phyloP scores from a whole-genome alignment of 2,888 invertebrate genomes.

The Acanthosepion lycidas region DNA sequence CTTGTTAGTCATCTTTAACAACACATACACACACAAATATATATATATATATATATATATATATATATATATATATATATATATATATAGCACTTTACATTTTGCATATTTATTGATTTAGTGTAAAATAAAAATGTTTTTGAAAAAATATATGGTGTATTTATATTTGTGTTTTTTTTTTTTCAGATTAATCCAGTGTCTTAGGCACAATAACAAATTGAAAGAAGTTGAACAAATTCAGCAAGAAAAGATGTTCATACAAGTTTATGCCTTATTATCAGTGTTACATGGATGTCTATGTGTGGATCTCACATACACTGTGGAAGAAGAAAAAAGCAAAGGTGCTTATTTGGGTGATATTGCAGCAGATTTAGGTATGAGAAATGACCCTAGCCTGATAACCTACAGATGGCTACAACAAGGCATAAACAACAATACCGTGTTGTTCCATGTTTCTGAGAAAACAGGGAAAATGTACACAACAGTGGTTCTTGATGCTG shows the following conservation, averaged over 20 bases:
- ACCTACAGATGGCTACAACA: background rate
- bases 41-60: too few species aligned
- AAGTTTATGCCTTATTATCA: background rate
- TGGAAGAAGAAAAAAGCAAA: background rate
- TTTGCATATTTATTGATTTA: too few species aligned
- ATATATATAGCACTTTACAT: too few species aligned
- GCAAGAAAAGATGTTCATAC: background rate
- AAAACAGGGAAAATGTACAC: background rate
- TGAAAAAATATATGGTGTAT: too few species aligned
- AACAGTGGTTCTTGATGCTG: background rate
- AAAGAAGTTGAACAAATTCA: background rate
- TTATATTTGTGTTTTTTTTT: background rate
- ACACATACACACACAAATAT: too few species aligned
- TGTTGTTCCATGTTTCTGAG: slow-evolving; percentile 17
- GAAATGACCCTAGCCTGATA: background rate
- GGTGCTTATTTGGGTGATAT: background rate
- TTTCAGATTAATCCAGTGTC: background rate
- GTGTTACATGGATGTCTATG: background rate
- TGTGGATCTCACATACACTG: background rate
- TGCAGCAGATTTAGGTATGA: background rate
- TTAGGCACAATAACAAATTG: background rate
- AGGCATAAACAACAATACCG: background rate
- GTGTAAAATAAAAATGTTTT: too few species aligned
- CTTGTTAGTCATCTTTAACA: too few species aligned
- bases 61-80: too few species aligned